A percentile compares a stretch with the other conserved stretches of the same genome.
phyloP scores from a whole-genome alignment of 2,888 invertebrate genomes.

The Magallana nippona region DNA sequence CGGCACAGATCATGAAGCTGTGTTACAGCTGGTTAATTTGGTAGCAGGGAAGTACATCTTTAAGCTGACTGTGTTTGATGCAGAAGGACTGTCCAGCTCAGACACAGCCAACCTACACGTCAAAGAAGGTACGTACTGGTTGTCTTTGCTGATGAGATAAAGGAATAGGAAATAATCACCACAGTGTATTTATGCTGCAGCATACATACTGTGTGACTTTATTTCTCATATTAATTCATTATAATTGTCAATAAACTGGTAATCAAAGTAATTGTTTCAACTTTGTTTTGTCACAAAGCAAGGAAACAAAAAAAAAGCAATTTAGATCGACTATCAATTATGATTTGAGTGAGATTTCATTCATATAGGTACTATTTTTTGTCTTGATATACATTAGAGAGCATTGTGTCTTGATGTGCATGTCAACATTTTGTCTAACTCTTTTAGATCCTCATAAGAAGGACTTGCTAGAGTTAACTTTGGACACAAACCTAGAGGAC shows the following conservation, averaged over 20 bases:
- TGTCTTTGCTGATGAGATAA: neutral
- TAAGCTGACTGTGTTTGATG: slow-evolving; percentile 92
- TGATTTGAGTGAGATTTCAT: too few species aligned
- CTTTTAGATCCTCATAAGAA: slow-evolving; percentile 86
- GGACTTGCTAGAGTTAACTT: slow-evolving; percentile 89
- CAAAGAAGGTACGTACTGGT: slow-evolving; percentile 82
- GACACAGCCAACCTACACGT: slow-evolving; percentile 92
- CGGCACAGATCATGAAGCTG: slow-evolving; percentile 87
- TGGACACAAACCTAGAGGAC: slow-evolving; percentile 87
- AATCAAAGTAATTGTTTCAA: too few species aligned
- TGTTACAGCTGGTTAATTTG: slow-evolving; percentile 91
- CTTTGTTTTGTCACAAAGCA: too few species aligned
- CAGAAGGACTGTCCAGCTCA: slow-evolving; percentile 90
- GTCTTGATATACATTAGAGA: neutral
- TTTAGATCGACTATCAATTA: too few species aligned
- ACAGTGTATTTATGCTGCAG: too few species aligned
- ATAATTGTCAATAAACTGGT: too few species aligned
- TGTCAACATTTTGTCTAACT: neutral
- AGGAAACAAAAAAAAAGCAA: too few species aligned
- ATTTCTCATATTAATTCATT: too few species aligned
- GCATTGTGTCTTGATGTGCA: too few species aligned
- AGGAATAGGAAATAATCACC: too few species aligned
- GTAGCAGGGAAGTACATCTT: slow-evolving; percentile 93
- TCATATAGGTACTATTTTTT: neutral
- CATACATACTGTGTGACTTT: too few species aligned